A percentile compares a stretch with the other conserved stretches of the same genome.
phyloP scores from a whole-genome alignment of 2,113 vertebrate species.

The Aplodontia rufa region DNA sequence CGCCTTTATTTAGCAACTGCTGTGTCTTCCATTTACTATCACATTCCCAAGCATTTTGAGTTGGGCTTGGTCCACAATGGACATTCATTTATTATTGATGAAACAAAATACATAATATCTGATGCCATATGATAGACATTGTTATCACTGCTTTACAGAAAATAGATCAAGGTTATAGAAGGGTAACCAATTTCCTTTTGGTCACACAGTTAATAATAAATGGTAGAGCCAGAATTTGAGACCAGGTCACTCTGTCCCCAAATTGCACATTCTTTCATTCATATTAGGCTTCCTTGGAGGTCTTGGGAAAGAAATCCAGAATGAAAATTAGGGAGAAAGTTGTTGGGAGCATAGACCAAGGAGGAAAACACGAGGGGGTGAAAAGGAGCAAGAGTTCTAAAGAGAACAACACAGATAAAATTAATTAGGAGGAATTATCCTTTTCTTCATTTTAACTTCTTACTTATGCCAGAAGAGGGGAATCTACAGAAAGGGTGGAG shows the following conservation, averaged over 20 bases:
- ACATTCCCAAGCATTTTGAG: not conserved
- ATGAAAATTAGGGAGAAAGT: not conserved
- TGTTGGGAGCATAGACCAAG: not conserved
- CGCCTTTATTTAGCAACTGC: not conserved
- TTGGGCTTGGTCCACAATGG: not conserved
- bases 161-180: not conserved
- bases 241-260: not conserved
- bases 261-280: not conserved
- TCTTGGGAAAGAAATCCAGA: not conserved
- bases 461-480: not conserved
- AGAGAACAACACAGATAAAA: constrained; percentile 15
- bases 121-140: not conserved
- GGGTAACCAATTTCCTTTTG: not conserved
- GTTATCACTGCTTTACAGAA: not conserved
- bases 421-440: not conserved
- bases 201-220: not conserved
- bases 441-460: constrained; percentile 30
- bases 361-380: not conserved
- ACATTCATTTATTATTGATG: not conserved
- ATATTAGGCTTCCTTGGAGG: not conserved
- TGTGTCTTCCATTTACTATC: not conserved
- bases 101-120: not conserved
- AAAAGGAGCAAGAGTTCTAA: not conserved
- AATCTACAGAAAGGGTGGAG: not conserved
- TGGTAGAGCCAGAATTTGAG: not conserved